These are phyloP conservation scores for Paralinhomoeus sp. DNA, from an alignment of 2,888 invertebrate species.

Conservation along the genomic window DNA sequence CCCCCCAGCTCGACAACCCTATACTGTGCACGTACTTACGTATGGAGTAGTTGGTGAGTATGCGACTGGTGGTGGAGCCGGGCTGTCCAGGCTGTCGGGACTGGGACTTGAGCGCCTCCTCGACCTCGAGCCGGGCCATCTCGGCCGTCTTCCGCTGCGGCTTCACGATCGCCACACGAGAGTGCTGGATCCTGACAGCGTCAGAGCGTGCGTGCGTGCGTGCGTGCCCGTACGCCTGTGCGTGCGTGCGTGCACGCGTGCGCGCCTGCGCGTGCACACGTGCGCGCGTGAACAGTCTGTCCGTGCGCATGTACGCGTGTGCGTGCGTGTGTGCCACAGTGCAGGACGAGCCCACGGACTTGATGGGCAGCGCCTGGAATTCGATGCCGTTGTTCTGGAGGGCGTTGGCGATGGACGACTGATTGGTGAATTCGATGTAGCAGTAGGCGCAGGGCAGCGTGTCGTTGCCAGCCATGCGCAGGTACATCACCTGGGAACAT, in stretches of 20 bases:
- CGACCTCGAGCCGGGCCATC: conserved; percentile 77
- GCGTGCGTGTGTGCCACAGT: too few species aligned
- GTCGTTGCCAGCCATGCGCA: conserved; percentile 62
- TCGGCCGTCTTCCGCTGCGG: conserved; percentile 86
- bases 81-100: conserved; percentile 42
- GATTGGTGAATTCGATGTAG: conserved; percentile 77
- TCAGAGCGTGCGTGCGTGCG: conserved; percentile 1
- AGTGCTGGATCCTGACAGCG: conserved; percentile 47
- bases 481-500: conserved; percentile 54
- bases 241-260: too few species aligned
- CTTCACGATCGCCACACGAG: conserved; percentile 59
- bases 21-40: too few species aligned
- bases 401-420: conserved; percentile 60
- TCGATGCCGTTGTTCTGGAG: conserved; percentile 51
- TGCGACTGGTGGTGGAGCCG: background rate
- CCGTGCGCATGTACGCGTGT: too few species aligned
- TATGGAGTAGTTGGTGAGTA: background rate
- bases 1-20: too few species aligned
- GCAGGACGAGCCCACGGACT: conserved; percentile 28
- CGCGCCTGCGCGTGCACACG: too few species aligned
- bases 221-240: too few species aligned
- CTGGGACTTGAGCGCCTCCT: conserved; percentile 71
- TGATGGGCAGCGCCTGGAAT: conserved; percentile 45
- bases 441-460: conserved; percentile 43
- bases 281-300: too few species aligned